Percentiles rank a stretch among this genome's conserved stretches.
phyloP scores from a whole-genome alignment of 2,888 invertebrate genomes.

The Drosophila bunnanda region DNA sequence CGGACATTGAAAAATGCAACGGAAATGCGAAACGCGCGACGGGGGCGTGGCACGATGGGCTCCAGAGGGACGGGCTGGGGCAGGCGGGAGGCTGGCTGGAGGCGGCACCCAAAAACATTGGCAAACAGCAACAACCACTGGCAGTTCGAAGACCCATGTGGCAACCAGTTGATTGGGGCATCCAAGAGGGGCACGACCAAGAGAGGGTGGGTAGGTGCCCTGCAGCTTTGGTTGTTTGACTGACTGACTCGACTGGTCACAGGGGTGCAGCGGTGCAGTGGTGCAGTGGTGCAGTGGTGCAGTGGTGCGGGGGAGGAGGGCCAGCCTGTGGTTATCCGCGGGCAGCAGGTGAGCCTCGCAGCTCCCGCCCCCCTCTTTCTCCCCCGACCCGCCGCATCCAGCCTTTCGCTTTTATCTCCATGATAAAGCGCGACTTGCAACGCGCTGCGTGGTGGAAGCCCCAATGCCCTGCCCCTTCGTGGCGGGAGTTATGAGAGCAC shows the following conservation, averaged over 20 bases:
- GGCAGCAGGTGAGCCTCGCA: conserved; percentile 63
- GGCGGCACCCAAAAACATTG: conserved; percentile 52
- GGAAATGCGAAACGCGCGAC: conserved; percentile 71
- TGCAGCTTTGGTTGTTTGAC: conserved; percentile 63
- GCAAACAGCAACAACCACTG: conserved; percentile 25
- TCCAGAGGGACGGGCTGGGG: conserved; percentile 22
- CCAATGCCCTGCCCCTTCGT: conserved; percentile 16
- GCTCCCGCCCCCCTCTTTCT: conserved; percentile 7
- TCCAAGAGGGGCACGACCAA: conserved; percentile 16
- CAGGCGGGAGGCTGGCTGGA: conserved; percentile 13
- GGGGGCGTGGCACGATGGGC: conserved; percentile 43
- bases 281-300: conserved; percentile 10
- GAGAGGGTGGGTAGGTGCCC: conserved; percentile 43
- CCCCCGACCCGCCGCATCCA: conserved; percentile 4
- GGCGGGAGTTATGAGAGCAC: conserved; percentile 68
- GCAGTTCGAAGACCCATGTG: conserved; percentile 38
- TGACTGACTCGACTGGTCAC: conserved; percentile 45
- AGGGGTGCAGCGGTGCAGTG: conserved; percentile 12
- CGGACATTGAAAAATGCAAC: conserved; percentile 67
- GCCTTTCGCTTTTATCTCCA: conserved; percentile 65
- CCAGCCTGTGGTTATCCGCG: conserved; percentile 64
- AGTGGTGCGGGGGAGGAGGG: conserved; percentile 15
- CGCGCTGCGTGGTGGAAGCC: conserved; percentile 73
- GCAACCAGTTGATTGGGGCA: conserved; percentile 78
- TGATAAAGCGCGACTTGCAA: conserved; percentile 80